These are phyloP conservation scores for Dasysyrphus tricinctus DNA, from an alignment of 2,888 invertebrate species.

Conservation along the genomic window DNA sequence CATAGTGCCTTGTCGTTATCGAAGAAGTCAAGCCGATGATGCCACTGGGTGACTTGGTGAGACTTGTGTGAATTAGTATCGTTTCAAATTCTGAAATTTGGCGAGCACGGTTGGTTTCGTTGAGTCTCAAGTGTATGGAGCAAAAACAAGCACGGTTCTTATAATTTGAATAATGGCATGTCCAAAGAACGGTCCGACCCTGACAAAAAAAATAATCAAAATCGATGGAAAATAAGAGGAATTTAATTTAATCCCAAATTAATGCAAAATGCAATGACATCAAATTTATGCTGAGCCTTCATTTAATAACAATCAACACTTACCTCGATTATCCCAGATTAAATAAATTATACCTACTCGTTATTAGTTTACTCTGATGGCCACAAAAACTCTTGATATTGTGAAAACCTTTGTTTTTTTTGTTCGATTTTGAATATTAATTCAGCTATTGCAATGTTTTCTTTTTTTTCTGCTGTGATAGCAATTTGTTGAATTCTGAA, in stretches of 20 bases:
- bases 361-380: slow-evolving; percentile 9
- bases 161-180: no score
- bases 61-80: no score
- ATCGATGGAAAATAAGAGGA: not conserved
- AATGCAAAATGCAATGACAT: slow-evolving; percentile 1
- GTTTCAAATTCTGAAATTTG: no score
- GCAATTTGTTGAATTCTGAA: not conserved
- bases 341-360: slow-evolving; percentile 7
- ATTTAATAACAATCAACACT: slow-evolving; percentile 39
- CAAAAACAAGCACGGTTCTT: no score
- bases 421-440: not conserved
- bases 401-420: not conserved
- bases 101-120: no score
- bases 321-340: slow-evolving; percentile 19
- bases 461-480: not conserved
- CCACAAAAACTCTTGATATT: not conserved
- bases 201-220: not conserved
- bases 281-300: slow-evolving; percentile 7
- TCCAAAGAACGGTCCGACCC: no score
- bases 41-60: no score
- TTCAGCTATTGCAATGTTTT: not conserved
- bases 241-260: slow-evolving; percentile 20
- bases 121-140: no score
- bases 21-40: no score
- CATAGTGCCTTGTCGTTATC: no score